Evolutionary conservation across 2,113 vertebrate genomes (phyloP).

Genomic region (Oceanodroma tethys): DNA sequence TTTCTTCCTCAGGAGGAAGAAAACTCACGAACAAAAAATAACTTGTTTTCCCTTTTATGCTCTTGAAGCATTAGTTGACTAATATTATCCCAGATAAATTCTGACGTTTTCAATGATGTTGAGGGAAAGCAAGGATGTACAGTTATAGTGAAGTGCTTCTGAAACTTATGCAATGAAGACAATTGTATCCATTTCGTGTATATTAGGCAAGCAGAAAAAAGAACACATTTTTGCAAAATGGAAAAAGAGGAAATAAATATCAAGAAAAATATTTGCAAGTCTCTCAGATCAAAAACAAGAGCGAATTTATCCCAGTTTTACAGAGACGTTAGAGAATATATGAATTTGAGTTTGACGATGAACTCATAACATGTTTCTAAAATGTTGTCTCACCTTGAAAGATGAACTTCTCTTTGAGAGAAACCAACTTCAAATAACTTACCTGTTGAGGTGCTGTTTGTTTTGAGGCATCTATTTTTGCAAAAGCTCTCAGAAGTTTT

Average conservation of each 20-base stretch:
- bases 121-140: background rate
- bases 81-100: background rate
- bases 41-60: background rate
- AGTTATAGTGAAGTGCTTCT: background rate
- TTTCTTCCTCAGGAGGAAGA: background rate
- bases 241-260: background rate
- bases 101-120: background rate
- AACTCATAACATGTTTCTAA: background rate
- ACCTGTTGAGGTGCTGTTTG: conserved; percentile 16
- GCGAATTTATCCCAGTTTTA: background rate
- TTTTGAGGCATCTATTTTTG: conserved; percentile 14
- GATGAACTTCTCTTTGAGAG: background rate
- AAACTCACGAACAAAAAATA: background rate
- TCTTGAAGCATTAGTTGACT: background rate
- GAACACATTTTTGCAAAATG: background rate
- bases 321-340: background rate
- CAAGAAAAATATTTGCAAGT: conserved; percentile 14
- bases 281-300: background rate
- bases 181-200: background rate
- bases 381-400: conserved; percentile 14
- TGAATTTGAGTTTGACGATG: background rate
- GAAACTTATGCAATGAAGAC: background rate
- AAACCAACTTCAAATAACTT: conserved; percentile 20
- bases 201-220: background rate
- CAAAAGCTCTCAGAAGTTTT: conserved; percentile 6